Evolutionary conservation across 1,140 invertebrate genomes (phyloP), one percentile per base, ranked within the genome.

Genomic region (Drosophila erecta): DNA sequence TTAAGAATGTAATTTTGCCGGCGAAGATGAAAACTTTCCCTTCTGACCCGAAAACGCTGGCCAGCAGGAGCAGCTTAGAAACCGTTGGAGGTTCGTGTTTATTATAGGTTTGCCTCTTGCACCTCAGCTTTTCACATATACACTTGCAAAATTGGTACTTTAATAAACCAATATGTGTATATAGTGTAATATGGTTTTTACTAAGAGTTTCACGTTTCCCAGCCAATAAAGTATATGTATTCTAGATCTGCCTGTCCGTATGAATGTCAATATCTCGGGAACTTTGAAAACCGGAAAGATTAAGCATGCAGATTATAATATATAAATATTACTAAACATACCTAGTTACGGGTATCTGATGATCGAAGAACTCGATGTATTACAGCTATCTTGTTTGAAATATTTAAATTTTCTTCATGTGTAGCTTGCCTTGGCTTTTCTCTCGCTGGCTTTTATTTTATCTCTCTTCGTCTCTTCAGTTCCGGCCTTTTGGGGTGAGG

Each of bases 1-100:
- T 84, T 85, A 64, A 84, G 83, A 84, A 85, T 80, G 76, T 84
- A 85, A 84, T 84, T 84, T 84, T 64, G 61, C 43, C 44, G 54
- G 59, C 44, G 74, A 54, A 46, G 72, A 24, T 20, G 35, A 73
- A 79, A 76, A 61, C 71, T 85, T 80, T 69, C 41, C 24, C 30
- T 66, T 51, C 76, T 84, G 81, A 84, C 81, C 81, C 81, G 55
- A 79, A 69, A 84, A 84, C 65, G 44, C 46, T 51, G 80, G 53
- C 57, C 60, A 15, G 33, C 33, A 55, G 44, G 40, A 70, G 41
- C 35, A 1, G 40, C 33, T n/a, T 33, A 10, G 33, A 38, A 47
- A 5, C 50, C 22, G 50, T 55, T 46, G 41, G 43, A 67, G 22
- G 30, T 11, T 33, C 30, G 69, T 85, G 72, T 72, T 84, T 73